A percentile compares a stretch with the other conserved stretches of the same genome.
Evolutionary conservation across 2,797 vertebrate genomes (phyloP).

Genomic region (Anguilla pacifica): DNA sequence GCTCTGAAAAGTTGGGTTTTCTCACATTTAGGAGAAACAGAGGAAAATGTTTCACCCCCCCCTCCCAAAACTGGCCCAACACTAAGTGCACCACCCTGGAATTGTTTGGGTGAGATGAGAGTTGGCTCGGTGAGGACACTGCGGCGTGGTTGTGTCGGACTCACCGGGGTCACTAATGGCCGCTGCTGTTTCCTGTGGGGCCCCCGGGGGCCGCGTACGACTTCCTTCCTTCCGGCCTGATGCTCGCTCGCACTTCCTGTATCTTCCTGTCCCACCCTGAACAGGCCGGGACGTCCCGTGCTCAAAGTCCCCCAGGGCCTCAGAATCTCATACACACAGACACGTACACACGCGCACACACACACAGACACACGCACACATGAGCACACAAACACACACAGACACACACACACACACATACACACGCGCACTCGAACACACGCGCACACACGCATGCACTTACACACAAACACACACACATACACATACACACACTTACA

Average conservation of each 20-base stretch:
- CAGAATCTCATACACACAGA: conserved; percentile 29
- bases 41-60: too few species aligned
- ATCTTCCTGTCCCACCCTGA: conserved; percentile 53
- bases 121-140: background rate
- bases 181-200: conserved; percentile 64
- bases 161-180: conserved; percentile 54
- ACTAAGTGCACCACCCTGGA: background rate
- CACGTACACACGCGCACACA: background rate
- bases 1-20: background rate
- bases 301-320: conserved; percentile 42
- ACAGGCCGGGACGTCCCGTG: conserved; percentile 34
- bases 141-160: background rate
- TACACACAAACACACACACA: background rate
- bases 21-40: too few species aligned
- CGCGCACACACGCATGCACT: background rate
- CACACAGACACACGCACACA: background rate
- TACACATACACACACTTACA: background rate
- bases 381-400: too few species aligned
- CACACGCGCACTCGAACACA: background rate
- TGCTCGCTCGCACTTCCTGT: conserved; percentile 51
- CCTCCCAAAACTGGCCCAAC: too few species aligned
- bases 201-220: conserved; percentile 66
- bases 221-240: conserved; percentile 68
- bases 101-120: background rate
- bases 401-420: background rate